Percentiles rank a stretch among this genome's conserved stretches.
phyloP scores from a whole-genome alignment of 2,888 invertebrate genomes.

The Pherbina coryleti region DNA sequence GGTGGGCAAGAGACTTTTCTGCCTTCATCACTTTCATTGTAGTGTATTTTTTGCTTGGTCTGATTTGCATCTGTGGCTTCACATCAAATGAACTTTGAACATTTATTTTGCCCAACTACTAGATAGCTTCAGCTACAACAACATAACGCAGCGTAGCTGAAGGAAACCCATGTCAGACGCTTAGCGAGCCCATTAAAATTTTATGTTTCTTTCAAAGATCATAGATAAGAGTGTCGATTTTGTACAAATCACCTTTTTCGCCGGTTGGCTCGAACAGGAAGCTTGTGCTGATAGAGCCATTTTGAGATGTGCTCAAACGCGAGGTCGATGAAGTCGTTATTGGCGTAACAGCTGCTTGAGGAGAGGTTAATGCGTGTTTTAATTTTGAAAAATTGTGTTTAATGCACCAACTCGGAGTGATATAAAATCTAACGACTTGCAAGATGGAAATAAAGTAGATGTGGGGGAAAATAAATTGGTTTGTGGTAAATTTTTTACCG shows the following conservation, averaged over 20 bases:
- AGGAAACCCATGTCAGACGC: background rate
- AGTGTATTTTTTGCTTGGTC: conserved; percentile 11
- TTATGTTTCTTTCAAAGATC: conserved; percentile 52
- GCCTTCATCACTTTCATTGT: background rate
- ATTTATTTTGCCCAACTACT: conserved; percentile 43
- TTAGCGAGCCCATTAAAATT: conserved; percentile 60
- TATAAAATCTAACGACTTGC: conserved; percentile 7
- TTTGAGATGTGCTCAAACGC: background rate
- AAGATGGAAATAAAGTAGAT: background rate
- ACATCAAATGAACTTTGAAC: conserved; percentile 53
- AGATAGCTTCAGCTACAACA: conserved; percentile 47
- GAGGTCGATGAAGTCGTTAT: background rate
- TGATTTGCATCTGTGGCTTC: conserved; percentile 68
- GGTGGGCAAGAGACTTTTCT: background rate
- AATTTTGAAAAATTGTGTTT: background rate
- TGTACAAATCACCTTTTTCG: conserved; percentile 39
- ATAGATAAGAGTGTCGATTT: conserved; percentile 44
- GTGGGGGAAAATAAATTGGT: background rate
- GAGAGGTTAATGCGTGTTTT: conserved; percentile 1
- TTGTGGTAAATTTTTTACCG: too few species aligned
- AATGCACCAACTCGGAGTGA: background rate
- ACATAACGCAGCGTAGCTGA: background rate
- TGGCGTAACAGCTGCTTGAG: background rate
- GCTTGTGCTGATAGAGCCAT: background rate
- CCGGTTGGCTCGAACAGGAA: conserved; percentile 36